Evolutionary conservation across 2,888 invertebrate genomes (phyloP).

Genomic region (Lycophotia porphyrea): DNA sequence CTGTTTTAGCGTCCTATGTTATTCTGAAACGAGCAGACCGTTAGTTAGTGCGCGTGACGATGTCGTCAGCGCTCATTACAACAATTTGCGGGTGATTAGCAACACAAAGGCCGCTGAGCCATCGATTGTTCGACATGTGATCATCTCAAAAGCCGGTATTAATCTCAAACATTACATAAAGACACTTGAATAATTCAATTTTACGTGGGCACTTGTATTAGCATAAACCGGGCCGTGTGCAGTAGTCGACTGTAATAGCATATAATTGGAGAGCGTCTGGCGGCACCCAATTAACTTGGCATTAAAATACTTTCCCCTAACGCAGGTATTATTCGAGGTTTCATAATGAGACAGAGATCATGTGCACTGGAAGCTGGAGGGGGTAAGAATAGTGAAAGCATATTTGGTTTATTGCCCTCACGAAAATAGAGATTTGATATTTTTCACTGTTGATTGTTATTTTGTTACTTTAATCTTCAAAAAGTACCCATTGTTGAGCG

Average conservation of each 20-base stretch:
- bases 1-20: constrained; percentile 61
- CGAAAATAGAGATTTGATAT: constrained; percentile 65
- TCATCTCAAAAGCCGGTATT: constrained; percentile 52
- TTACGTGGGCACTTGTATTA: constrained; percentile 69
- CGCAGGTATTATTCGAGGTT: constrained; percentile 75
- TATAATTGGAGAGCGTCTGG: constrained; percentile 75
- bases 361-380: constrained; percentile 60
- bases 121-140: constrained; percentile 61
- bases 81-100: constrained; percentile 77
- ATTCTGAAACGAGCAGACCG: constrained; percentile 74
- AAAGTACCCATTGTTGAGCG: constrained; percentile 19
- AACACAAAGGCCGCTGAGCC: constrained; percentile 71
- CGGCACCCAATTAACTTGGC: constrained; percentile 76
- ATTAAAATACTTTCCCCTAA: constrained; percentile 81
- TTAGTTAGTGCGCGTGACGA: constrained; percentile 68
- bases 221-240: constrained; percentile 71
- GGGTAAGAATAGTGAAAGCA: constrained; percentile 74
- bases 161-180: constrained; percentile 59
- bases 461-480: constrained; percentile 20
- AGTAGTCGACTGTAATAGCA: constrained; percentile 69
- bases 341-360: constrained; percentile 76
- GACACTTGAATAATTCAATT: constrained; percentile 70
- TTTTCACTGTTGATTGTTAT: constrained; percentile 57
- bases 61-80: constrained; percentile 75
- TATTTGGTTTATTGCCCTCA: constrained; percentile 71